phyloP scores from a whole-genome alignment of 2,888 invertebrate species.

The Boloria euphrosyne region DNA sequence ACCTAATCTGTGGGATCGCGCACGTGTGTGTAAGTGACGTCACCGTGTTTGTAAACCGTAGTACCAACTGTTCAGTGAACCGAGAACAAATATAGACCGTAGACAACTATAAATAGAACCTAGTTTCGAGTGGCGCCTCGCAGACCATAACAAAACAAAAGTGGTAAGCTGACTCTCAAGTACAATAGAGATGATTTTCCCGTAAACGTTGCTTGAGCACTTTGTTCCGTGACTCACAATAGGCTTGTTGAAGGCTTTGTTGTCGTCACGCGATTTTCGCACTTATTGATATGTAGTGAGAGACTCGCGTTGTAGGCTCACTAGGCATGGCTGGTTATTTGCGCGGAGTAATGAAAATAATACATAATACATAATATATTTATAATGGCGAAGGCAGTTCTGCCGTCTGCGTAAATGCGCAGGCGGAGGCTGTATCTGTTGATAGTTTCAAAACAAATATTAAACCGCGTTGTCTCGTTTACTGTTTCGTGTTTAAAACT shows the following conservation, averaged over 20 bases:
- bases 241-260: conserved; percentile 11
- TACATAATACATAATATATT: no score
- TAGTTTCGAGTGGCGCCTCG: neutral
- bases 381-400: no score
- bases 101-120: neutral
- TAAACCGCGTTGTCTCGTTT: no score
- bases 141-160: conserved; percentile 14
- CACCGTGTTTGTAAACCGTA: conserved; percentile 35
- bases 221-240: conserved; percentile 23
- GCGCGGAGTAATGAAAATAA: no score
- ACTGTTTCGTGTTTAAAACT: no score
- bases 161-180: conserved; percentile 17
- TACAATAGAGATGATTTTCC: conserved; percentile 19
- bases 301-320: no score
- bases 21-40: conserved; percentile 33
- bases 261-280: neutral
- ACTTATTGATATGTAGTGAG: neutral
- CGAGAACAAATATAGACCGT: neutral
- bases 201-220: conserved; percentile 17
- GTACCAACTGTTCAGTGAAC: neutral
- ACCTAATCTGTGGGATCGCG: neutral
- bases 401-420: no score
- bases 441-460: no score
- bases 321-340: no score
- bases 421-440: no score